Conservation (phyloP, 2,113 vertebrate genomes). For the Microtus pennsylvanicus region DNA sequence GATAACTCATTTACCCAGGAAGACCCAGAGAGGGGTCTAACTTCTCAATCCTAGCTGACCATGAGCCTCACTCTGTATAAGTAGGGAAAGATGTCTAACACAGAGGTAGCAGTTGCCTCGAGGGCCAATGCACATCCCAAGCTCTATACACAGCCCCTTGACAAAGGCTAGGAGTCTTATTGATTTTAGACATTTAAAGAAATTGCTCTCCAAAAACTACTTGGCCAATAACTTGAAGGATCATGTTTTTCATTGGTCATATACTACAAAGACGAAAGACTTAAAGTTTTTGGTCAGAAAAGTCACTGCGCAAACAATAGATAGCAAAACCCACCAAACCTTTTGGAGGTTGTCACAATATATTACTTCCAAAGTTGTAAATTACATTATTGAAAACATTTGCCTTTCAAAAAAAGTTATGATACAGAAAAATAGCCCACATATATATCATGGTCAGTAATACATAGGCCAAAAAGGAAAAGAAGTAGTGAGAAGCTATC, state of each 20-base stretch:
- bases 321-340: not conserved
- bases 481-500: not conserved
- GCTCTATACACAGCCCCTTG: not conserved
- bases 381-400: not conserved
- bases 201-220: not conserved
- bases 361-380: not conserved
- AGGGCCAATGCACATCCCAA: not conserved
- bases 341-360: not conserved
- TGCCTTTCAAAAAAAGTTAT: not conserved
- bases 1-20: not conserved
- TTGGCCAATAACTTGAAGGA: not conserved
- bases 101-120: not conserved
- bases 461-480: not conserved
- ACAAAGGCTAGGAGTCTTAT: not conserved
- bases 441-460: not conserved
- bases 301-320: not conserved
- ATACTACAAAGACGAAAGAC: not conserved
- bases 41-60: not conserved
- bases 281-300: slow-evolving; percentile 4
- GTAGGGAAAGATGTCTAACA: not conserved
- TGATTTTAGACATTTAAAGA: not conserved
- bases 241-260: not conserved
- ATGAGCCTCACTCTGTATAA: not conserved
- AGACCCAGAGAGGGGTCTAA: not conserved
- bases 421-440: not conserved